These are phyloP conservation scores for Takifugu bimaculatus DNA, from an alignment of 2,113 vertebrate genomes.

Conservation along the genomic window DNA sequence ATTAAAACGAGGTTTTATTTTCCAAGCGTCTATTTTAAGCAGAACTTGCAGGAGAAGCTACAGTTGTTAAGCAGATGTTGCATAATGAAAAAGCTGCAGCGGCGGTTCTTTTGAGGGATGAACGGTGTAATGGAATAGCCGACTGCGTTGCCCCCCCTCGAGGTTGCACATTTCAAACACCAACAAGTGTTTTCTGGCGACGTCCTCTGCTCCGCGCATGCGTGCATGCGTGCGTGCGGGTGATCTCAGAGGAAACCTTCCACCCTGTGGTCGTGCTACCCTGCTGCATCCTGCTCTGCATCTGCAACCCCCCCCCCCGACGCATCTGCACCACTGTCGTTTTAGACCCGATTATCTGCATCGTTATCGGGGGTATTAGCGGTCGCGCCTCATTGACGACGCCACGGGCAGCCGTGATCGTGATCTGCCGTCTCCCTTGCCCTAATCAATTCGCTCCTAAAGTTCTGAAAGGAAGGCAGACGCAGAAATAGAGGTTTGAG, in stretches of 20 bases:
- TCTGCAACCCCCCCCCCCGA: conserved; percentile 25
- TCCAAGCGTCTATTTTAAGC: conserved; percentile 28
- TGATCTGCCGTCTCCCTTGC: conserved; percentile 31
- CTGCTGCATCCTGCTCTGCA: conserved; percentile 55
- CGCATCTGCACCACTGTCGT: conserved; percentile 29
- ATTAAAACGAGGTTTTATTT: conserved; percentile 19
- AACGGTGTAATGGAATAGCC: neutral
- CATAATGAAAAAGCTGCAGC: conserved; percentile 27
- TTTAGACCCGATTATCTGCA: conserved; percentile 56
- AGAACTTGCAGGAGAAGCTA: conserved; percentile 18
- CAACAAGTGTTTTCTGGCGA: neutral
- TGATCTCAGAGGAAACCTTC: conserved; percentile 50
- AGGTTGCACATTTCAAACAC: conserved; percentile 5
- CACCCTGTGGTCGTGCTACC: conserved; percentile 61
- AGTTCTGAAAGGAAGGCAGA: conserved; percentile 38
- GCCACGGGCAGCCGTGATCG: conserved; percentile 15
- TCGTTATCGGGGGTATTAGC: conserved; percentile 33
- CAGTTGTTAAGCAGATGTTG: conserved; percentile 33
- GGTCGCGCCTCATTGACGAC: conserved; percentile 5
- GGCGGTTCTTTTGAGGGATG: conserved; percentile 3
- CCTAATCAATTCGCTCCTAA: conserved; percentile 15
- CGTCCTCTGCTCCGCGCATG: neutral
- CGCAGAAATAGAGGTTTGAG: conserved; percentile 27
- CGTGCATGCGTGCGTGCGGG: conserved; percentile 29
- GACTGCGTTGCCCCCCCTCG: conserved; percentile 3